Evolutionary conservation across 2,888 invertebrate genomes (phyloP).

Genomic region (Schizotus pectinicornis): DNA sequence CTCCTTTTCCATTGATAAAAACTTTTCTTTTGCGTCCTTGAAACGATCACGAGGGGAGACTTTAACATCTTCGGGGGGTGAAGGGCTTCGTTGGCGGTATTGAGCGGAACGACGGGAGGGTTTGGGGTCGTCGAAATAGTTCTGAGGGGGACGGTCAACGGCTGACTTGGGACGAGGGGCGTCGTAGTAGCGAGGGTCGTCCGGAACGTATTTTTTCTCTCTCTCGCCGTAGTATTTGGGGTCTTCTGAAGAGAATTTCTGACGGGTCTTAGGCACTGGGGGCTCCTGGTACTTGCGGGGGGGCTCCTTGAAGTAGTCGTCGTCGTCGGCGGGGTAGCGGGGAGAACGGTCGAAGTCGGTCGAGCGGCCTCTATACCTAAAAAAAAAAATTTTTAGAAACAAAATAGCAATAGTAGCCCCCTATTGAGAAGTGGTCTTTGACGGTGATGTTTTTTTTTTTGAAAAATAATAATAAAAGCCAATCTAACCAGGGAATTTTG

Average conservation of each 20-base stretch:
- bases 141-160: constrained; percentile 2
- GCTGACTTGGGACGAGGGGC: constrained; percentile 10
- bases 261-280: constrained; percentile 50
- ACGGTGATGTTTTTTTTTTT: too few species aligned
- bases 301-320: constrained; percentile 42
- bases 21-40: constrained; percentile 86
- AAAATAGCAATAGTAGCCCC: background rate
- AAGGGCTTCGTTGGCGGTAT: constrained; percentile 54
- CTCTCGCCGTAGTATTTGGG: constrained; percentile 43
- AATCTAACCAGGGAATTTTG: too few species aligned
- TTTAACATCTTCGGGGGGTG: constrained; percentile 60
- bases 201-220: constrained; percentile 27
- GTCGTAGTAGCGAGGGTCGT: constrained; percentile 6
- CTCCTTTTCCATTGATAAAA: constrained; percentile 78
- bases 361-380: constrained; percentile 21
- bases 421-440: too few species aligned
- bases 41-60: constrained; percentile 79
- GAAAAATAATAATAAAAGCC: too few species aligned
- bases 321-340: constrained; percentile 28
- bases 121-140: constrained; percentile 15
- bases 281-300: constrained; percentile 38
- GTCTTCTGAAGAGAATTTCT: constrained; percentile 39
- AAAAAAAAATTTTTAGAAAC: background rate
- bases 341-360: background rate
- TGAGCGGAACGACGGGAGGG: background rate